These are phyloP conservation scores for Anticlea derivata DNA, from an alignment of 2,888 invertebrate genomes.

Conservation along the genomic window DNA sequence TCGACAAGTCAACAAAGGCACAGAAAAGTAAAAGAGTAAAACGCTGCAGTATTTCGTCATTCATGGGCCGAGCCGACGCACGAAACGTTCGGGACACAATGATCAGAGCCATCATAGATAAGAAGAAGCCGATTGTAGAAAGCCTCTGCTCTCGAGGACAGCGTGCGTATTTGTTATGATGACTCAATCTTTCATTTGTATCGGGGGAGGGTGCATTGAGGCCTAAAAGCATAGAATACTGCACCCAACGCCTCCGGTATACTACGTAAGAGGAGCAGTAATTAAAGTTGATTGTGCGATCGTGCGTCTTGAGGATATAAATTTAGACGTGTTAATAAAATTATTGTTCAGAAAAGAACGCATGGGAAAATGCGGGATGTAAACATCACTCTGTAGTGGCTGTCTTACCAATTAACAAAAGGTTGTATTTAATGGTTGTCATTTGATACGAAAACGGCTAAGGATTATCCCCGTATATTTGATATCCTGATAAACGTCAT, in stretches of 20 bases:
- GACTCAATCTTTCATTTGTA: constrained; percentile 82
- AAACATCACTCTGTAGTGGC: constrained; percentile 59
- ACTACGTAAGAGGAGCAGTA: constrained; percentile 72
- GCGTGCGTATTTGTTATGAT: constrained; percentile 80
- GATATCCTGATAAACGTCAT: no score
- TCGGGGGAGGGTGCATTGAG: constrained; percentile 54
- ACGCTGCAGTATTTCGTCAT: constrained; percentile 72
- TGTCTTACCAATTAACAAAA: constrained; percentile 53
- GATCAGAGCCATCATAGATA: constrained; percentile 78
- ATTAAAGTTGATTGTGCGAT: constrained; percentile 74
- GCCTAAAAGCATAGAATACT: constrained; percentile 49
- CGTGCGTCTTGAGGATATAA: constrained; percentile 61
- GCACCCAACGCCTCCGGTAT: constrained; percentile 49
- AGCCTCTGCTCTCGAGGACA: constrained; percentile 67
- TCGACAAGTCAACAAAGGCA: constrained; percentile 77
- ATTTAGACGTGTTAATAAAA: constrained; percentile 79
- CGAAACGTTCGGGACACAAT: constrained; percentile 75
- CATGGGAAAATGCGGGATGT: constrained; percentile 65
- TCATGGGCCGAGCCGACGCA: constrained; percentile 64
- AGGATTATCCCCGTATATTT: background rate
- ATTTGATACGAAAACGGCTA: constrained; percentile 45
- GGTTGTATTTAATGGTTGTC: constrained; percentile 51
- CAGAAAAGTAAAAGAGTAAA: constrained; percentile 72
- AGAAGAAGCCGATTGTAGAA: constrained; percentile 72
- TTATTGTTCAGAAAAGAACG: constrained; percentile 71